A percentile compares a stretch with the other conserved stretches of the same genome.
Conservation (phyloP, 2,113 vertebrate species). For the Aspiorhynchus laticeps region DNA sequence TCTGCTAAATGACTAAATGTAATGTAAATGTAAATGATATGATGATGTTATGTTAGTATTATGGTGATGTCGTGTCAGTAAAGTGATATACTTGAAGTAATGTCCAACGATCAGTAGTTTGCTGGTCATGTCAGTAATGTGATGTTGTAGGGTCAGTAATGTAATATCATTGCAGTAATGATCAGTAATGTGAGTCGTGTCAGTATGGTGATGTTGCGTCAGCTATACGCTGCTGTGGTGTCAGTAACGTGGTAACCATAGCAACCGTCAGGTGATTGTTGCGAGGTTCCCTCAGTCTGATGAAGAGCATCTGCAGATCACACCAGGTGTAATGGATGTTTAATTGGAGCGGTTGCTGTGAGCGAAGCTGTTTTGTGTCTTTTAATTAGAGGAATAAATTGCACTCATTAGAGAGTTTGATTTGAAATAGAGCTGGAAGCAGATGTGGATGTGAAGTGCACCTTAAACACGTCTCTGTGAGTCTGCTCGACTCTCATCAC, state of each 20-base stretch:
- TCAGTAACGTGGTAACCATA: not conserved
- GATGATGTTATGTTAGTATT: no score
- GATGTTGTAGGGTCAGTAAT: no score
- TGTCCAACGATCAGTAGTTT: no score
- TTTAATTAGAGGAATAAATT: not conserved
- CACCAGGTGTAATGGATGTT: not conserved
- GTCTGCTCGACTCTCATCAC: not conserved
- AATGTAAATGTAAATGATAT: no score
- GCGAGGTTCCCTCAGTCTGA: not conserved
- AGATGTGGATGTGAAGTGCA: not conserved
- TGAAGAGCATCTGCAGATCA: not conserved
- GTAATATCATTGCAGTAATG: not conserved
- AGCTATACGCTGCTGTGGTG: not conserved
- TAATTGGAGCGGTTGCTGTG: not conserved
- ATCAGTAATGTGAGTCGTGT: not conserved
- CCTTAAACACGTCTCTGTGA: not conserved
- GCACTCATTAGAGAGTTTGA: slow-evolving; percentile 1
- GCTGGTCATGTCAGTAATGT: no score
- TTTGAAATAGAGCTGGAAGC: slow-evolving; percentile 7
- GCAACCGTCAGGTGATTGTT: not conserved
- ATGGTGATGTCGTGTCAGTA: no score
- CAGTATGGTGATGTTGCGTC: not conserved
- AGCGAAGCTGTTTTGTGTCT: not conserved
- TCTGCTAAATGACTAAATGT: no score
- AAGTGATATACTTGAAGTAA: no score